Evolutionary conservation across 2,113 vertebrate species (phyloP), one percentile per base, ranked within the genome.

Genomic region (Ochotona curzoniae): DNA sequence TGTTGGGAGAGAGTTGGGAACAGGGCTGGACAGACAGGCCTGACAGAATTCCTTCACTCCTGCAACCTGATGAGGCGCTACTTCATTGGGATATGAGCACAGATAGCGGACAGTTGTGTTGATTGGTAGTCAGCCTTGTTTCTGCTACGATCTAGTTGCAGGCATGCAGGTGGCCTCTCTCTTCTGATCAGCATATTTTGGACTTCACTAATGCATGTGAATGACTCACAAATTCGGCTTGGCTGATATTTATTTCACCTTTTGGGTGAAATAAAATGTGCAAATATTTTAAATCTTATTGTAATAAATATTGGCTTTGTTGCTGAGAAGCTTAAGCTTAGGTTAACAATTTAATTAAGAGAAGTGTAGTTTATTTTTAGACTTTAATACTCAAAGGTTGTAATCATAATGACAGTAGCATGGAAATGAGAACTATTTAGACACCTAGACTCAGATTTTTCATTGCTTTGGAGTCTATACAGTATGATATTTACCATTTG

Each of bases 351-450:
- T 93, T 89, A 83, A 88, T 89, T 74, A 94, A 96, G 93, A 94
- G 81, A 92, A 91, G 66, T 87, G 28, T 4, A 44, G 57, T 93
- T 95, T 93, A 93, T 93, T 97, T 97, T 96, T 94, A 95, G 85
- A 32, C 64, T 60, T 87, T 92, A 3, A 26, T 94, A 44, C 69
- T 94, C 86, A 94, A 79, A 90, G 78, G 20, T 54, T 90, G 91
- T 93, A 86, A 94, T 83, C 64, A 78, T 44, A 75, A 7, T 88
- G 81, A 84, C 61, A 93, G 54, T 74, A 92, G 64, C 67, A 51
- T 35, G 74, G 57, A 90, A 90, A 79, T 63, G 69, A 90, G 57
- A 92, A 70, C 47, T 90, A 11, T 83, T 85, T 78, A 57, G 32
- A n/a, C 13, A 69, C 44, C 67, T 92, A 70, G 57, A 85, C 54